Conservation (phyloP, 1,140 invertebrate species). For the Hydropsyche tenuis region DNA sequence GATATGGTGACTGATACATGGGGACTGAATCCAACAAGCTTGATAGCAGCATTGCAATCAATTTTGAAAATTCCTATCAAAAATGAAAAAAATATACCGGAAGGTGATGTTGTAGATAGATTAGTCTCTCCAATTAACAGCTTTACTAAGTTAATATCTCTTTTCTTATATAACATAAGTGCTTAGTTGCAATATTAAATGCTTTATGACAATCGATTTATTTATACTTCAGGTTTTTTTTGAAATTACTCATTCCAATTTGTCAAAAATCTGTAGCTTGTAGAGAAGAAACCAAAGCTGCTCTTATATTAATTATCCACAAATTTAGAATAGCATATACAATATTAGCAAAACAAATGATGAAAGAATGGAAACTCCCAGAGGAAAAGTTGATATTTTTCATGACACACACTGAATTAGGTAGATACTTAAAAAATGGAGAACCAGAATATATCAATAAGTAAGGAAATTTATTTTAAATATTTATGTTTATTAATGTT, state of each 20-base stretch:
- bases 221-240: slow-evolving; percentile 28
- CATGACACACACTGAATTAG: slow-evolving; percentile 72
- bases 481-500: too few relatives aligned
- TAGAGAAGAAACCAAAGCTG: slow-evolving; percentile 74
- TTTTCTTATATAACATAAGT: slow-evolving; percentile 12
- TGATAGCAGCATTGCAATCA: slow-evolving; percentile 70
- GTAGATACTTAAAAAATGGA: slow-evolving; percentile 63
- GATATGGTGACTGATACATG: slow-evolving; percentile 73
- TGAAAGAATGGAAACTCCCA: slow-evolving; percentile 69
- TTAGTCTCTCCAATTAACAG: slow-evolving; percentile 62
- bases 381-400: slow-evolving; percentile 72
- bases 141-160: slow-evolving; percentile 56
- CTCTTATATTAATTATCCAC: slow-evolving; percentile 66
- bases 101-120: slow-evolving; percentile 56
- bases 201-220: background rate
- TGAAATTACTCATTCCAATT: slow-evolving; percentile 48
- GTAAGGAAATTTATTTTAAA: slow-evolving; percentile 55
- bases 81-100: slow-evolving; percentile 50
- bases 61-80: slow-evolving; percentile 50
- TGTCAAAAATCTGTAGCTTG: slow-evolving; percentile 67
- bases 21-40: slow-evolving; percentile 66
- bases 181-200: too few relatives aligned
- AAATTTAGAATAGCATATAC: slow-evolving; percentile 68
- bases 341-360: slow-evolving; percentile 66
- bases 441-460: slow-evolving; percentile 69